phyloP scores from a whole-genome alignment of 1,140 invertebrate genomes.

The Thereuonema tuberculata region DNA sequence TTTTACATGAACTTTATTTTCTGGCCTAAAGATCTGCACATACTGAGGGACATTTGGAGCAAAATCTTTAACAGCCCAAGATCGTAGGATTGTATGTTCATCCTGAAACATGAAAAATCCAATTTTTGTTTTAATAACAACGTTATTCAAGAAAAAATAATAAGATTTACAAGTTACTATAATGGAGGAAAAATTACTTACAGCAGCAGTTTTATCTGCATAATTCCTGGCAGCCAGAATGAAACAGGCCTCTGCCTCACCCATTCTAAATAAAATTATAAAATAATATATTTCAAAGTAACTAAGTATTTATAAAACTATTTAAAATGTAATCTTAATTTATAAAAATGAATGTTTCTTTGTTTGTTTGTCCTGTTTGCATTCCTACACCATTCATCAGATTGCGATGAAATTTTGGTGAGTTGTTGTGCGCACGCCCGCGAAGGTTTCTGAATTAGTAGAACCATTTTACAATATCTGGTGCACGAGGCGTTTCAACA shows the following conservation, averaged over 20 bases:
- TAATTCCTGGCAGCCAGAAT: conserved; percentile 88
- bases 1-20: conserved; percentile 96
- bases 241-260: conserved; percentile 91
- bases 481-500: no score
- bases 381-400: no score
- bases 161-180: conserved; percentile 4
- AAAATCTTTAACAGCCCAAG: conserved; percentile 97
- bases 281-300: not conserved
- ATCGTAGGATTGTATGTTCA: conserved; percentile 90
- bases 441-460: no score
- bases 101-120: no score
- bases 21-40: conserved; percentile 93
- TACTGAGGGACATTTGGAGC: conserved; percentile 91
- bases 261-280: conserved; percentile 50
- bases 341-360: no score
- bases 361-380: no score
- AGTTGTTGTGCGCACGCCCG: no score
- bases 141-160: conserved; percentile 4
- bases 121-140: conserved; percentile 16
- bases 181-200: conserved; percentile 29
- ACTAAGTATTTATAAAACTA: not conserved
- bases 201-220: conserved; percentile 87
- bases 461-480: no score
- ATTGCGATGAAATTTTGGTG: no score
- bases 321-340: no score